phyloP scores from a whole-genome alignment of 2,113 vertebrate species.

The Sebastes fasciatus region DNA sequence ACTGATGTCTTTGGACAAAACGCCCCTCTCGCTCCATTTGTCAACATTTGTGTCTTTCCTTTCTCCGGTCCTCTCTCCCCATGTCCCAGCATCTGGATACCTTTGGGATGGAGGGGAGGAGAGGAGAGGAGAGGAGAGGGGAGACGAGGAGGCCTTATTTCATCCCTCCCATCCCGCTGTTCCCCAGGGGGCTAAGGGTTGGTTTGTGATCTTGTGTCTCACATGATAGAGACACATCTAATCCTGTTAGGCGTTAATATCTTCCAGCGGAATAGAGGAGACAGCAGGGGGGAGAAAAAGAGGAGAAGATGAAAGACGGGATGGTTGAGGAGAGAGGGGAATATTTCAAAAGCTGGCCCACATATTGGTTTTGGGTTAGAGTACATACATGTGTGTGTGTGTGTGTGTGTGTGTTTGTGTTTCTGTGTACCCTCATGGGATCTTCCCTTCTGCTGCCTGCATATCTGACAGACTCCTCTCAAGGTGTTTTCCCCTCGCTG shows the following conservation, averaged over 20 bases:
- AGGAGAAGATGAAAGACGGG: conserved; percentile 65
- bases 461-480: conserved; percentile 77
- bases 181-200: conserved; percentile 65
- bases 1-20: conserved; percentile 77
- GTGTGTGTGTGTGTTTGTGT: conserved; percentile 47
- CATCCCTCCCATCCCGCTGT: conserved; percentile 56
- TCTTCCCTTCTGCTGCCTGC: conserved; percentile 68
- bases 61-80: conserved; percentile 50
- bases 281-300: conserved; percentile 59
- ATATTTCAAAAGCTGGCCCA: conserved; percentile 55
- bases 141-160: conserved; percentile 53
- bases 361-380: conserved; percentile 53
- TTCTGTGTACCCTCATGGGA: conserved; percentile 68
- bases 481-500: conserved; percentile 79
- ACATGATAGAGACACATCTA: conserved; percentile 80
- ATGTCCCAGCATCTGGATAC: conserved; percentile 71
- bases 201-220: conserved; percentile 79
- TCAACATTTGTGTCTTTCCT: conserved; percentile 52
- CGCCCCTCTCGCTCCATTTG: conserved; percentile 72
- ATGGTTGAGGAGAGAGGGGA: conserved; percentile 38
- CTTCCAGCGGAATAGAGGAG: conserved; percentile 64
- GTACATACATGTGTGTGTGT: conserved; percentile 47
- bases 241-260: conserved; percentile 79
- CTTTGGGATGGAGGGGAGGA: conserved; percentile 67
- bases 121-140: conserved; percentile 47